Evolutionary conservation across 35 echinoderm and acorn worm genomes (phyloP).

Genomic region (Acanthaster planci): DNA sequence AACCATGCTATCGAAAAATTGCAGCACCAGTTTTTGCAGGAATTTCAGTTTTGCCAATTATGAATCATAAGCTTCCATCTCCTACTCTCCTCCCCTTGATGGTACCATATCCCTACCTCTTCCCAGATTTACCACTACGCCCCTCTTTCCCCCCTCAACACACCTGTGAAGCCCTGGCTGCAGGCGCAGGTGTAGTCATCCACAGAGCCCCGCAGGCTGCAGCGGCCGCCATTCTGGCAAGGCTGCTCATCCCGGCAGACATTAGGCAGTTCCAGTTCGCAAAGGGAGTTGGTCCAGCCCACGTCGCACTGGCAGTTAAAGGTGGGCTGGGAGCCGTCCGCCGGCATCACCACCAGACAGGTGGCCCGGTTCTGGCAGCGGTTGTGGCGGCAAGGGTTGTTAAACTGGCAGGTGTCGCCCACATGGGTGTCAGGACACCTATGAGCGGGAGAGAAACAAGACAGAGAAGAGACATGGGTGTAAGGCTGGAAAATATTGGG

Average conservation of each 20-base stretch:
- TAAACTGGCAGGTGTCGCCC: slow-evolving; percentile 21
- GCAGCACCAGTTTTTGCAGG: not conserved
- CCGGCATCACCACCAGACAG: not conserved
- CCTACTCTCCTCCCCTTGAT: not conserved
- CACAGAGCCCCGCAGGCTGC: slow-evolving; percentile 24
- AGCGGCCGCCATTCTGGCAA: slow-evolving; percentile 35
- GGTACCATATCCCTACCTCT: not conserved
- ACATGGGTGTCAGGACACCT: slow-evolving; percentile 17
- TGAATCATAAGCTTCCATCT: not conserved
- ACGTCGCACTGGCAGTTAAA: slow-evolving; percentile 35
- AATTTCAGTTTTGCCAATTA: not conserved
- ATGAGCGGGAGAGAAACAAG: not conserved
- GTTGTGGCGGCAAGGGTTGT: slow-evolving; percentile 18
- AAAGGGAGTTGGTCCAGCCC: slow-evolving; percentile 31
- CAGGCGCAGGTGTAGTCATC: slow-evolving; percentile 44
- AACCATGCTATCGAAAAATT: not conserved
- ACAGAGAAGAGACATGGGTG: not conserved
- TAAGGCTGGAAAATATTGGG: too few species aligned
- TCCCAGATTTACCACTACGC: not conserved
- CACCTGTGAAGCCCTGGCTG: slow-evolving; percentile 42
- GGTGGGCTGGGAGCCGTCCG: not conserved
- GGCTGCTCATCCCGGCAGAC: slow-evolving; percentile 29
- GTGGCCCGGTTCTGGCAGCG: slow-evolving; percentile 12
- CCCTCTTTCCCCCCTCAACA: not conserved
- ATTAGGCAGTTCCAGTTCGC: slow-evolving; percentile 19